phyloP scores from a whole-genome alignment of 2,113 vertebrate genomes.

The Typhlomys cinereus region DNA sequence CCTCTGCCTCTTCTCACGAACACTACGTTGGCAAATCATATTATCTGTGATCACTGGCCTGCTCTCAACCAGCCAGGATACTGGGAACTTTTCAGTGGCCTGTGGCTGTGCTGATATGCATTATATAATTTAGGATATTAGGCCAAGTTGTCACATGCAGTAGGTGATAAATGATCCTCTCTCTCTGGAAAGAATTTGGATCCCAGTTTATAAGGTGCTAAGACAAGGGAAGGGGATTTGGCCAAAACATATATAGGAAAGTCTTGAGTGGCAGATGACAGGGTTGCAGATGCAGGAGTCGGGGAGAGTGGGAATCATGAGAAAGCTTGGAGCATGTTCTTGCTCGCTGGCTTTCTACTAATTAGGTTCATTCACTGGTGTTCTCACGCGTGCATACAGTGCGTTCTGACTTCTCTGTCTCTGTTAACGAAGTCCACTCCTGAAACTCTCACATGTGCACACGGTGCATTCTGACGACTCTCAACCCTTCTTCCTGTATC shows the following conservation, averaged over 20 bases:
- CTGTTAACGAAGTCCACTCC: too few relatives aligned
- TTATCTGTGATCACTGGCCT: background rate
- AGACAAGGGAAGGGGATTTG: background rate
- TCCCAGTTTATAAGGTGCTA: background rate
- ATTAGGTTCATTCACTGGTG: too few relatives aligned
- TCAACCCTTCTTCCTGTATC: too few relatives aligned
- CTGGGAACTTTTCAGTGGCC: fast-evolving
- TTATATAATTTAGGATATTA: background rate
- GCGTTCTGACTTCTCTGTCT: too few relatives aligned
- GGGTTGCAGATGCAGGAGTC: background rate
- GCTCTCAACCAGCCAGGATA: background rate
- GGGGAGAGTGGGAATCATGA: too few relatives aligned
- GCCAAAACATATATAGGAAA: background rate
- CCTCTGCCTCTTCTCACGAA: background rate
- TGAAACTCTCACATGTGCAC: too few relatives aligned
- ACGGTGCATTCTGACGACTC: too few relatives aligned
- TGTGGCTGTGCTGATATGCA: background rate
- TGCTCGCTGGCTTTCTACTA: too few relatives aligned
- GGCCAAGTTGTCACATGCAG: background rate
- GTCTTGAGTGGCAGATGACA: background rate
- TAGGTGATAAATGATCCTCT: background rate
- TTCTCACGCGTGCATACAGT: too few relatives aligned
- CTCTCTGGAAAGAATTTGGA: too few relatives aligned
- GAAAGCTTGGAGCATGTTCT: background rate
- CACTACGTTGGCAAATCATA: too few relatives aligned